Base-by-base conservation (phyloP, 2,888 invertebrate species). In the Eubasilissa splendida region DNA sequence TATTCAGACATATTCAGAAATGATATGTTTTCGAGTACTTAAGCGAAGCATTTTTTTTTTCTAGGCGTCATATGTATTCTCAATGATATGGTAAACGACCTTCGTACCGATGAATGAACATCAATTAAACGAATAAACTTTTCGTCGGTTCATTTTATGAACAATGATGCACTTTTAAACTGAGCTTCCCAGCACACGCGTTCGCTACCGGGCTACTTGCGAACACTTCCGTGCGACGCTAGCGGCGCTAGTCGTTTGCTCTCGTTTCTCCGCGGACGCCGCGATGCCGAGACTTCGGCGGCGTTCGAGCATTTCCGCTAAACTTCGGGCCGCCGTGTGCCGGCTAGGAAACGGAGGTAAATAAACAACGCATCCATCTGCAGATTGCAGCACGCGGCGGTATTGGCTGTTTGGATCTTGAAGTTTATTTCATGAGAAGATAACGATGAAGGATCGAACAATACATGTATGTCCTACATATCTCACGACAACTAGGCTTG, bases 191-290 rank as follows among this genome's bases (percentile, higher is more conserved):
- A 33, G 31, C 63, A 33, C 63, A 63, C 42, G 10, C 33, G 33
- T 33, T 63, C 63, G 63, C n/a, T 11, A 7, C 42, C 42, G 33
- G n/a, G 33, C 9, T 11, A 11, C 63, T 31, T 42, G 31, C 31
- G 63, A 7, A 33, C 33, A 63, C 63, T 33, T 63, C 63, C 63
- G 63, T 33, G 63, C 63, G 63, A 63, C 63, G 63, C 63, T 3
- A 63, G 63, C 63, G 63, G 63, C 42, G 63, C 63, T 42, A 63
- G 63, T 63, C 63, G 63, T 63, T 63, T 63, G 63, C 12, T 63
- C 42, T 42, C 42, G 63, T 63, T 63, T 2, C 12, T 63, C 63
- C 63, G 63, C 42, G 33, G 42, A 31, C 63, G 63, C 42, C 63
- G 63, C 63, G 33, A n/a, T 31, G 63, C 63, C 33, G 63, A 63